Percentiles rank a stretch among this genome's conserved stretches.
Evolutionary conservation across 2,888 invertebrate species (phyloP).

Genomic region (Pterostichus madidus): DNA sequence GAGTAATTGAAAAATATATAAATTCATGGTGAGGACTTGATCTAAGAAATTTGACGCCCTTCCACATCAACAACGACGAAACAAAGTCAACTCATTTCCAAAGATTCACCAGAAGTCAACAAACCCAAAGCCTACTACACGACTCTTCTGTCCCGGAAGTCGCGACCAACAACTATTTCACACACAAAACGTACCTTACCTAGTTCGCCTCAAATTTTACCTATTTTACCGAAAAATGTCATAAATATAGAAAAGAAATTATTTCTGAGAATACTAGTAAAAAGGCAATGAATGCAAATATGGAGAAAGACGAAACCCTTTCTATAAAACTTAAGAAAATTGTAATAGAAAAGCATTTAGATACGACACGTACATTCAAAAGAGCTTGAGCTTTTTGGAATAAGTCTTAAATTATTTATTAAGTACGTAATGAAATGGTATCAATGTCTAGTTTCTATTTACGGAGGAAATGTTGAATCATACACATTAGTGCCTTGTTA

Average conservation of each 20-base stretch:
- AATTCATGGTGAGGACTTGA: too few relatives aligned
- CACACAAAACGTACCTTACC: slow-evolving; percentile 57
- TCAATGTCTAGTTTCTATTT: slow-evolving; percentile 21
- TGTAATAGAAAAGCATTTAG: slow-evolving; percentile 65
- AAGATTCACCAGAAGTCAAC: slow-evolving; percentile 1
- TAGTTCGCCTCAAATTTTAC: slow-evolving; percentile 54
- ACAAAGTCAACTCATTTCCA: neutral
- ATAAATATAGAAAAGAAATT: slow-evolving; percentile 4
- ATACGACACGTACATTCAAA: slow-evolving; percentile 71
- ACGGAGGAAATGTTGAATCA: slow-evolving; percentile 12
- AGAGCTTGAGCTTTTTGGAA: slow-evolving; percentile 77
- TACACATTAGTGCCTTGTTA: neutral
- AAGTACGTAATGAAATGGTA: slow-evolving; percentile 25
- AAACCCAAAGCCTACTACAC: slow-evolving; percentile 56
- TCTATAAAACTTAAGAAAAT: slow-evolving; percentile 39
- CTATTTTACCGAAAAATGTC: slow-evolving; percentile 27
- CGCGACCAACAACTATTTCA: slow-evolving; percentile 57
- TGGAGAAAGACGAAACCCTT: too few relatives aligned
- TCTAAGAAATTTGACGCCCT: slow-evolving; percentile 73
- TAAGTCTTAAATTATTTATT: slow-evolving; percentile 71
- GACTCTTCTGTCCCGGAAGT: slow-evolving; percentile 58
- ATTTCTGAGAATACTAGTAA: neutral
- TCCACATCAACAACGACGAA: neutral
- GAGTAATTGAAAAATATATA: too few relatives aligned
- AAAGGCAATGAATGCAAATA: too few relatives aligned